phyloP scores from a whole-genome alignment of 2,797 vertebrate species.

The Salmo trutta region DNA sequence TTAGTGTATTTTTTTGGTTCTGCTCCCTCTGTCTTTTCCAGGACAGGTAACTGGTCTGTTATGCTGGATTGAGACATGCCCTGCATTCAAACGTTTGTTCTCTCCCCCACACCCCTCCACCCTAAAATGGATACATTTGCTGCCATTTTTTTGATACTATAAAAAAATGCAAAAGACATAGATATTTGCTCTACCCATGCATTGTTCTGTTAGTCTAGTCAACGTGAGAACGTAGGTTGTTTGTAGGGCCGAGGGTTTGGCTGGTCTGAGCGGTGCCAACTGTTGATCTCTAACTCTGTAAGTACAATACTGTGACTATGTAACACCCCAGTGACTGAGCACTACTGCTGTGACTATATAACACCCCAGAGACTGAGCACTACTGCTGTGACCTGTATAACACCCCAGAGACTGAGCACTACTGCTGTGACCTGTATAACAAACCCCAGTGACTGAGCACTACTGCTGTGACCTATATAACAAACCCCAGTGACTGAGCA shows the following conservation, averaged over 20 bases:
- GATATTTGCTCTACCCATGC: conserved; percentile 84
- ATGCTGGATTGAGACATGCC: conserved; percentile 56
- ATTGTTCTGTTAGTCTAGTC: conserved; percentile 85
- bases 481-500: too few relatives aligned
- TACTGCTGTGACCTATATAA: too few relatives aligned
- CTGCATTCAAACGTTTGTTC: conserved; percentile 70
- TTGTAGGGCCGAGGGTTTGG: conserved; percentile 87
- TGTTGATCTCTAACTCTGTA: conserved; percentile 94
- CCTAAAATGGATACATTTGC: conserved; percentile 82
- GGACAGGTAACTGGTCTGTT: conserved; percentile 71
- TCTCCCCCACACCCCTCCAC: conserved; percentile 58
- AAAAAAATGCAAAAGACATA: conserved; percentile 81
- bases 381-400: too few relatives aligned
- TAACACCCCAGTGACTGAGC: neutral
- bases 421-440: too few relatives aligned
- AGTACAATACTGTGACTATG: conserved; percentile 92
- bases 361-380: neutral
- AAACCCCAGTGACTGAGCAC: too few relatives aligned
- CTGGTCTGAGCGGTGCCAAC: conserved; percentile 89
- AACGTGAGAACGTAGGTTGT: conserved; percentile 88
- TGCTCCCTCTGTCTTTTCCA: conserved; percentile 68
- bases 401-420: too few relatives aligned
- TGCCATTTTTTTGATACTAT: conserved; percentile 80
- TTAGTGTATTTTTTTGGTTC: conserved; percentile 62
- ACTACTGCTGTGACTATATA: neutral